Evolutionary conservation across 2,888 invertebrate species (phyloP).

Genomic region (Acanthococcus lagerstroemiae): DNA sequence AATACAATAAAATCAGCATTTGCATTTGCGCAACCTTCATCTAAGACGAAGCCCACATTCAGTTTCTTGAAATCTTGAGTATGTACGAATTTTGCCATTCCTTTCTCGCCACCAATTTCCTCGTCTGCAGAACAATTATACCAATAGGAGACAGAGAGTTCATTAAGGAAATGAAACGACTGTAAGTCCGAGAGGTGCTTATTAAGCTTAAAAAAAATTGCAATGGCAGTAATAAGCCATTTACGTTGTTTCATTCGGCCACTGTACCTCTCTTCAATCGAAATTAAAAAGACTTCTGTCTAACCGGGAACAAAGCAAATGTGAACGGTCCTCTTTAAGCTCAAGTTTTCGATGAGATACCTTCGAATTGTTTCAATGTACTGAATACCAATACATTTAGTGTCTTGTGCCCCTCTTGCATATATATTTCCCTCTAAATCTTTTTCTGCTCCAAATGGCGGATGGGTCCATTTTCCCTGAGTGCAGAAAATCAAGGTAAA

Average conservation of each 20-base stretch:
- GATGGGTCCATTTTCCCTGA: slow-evolving; percentile 79
- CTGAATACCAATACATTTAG: slow-evolving; percentile 71
- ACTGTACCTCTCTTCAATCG: background rate
- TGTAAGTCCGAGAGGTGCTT: no score
- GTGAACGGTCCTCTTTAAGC: slow-evolving; percentile 55
- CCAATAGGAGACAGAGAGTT: background rate
- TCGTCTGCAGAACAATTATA: slow-evolving; percentile 57
- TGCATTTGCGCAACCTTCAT: slow-evolving; percentile 73
- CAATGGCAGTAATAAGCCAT: no score
- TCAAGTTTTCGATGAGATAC: slow-evolving; percentile 47
- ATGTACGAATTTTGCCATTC: slow-evolving; percentile 67
- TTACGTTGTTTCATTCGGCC: no score
- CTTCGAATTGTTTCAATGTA: slow-evolving; percentile 60
- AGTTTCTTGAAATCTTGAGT: slow-evolving; percentile 63
- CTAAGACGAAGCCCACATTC: slow-evolving; percentile 74
- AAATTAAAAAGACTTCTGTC: background rate
- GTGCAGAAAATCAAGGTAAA: slow-evolving; percentile 36
- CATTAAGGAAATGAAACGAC: no score
- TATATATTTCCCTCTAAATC: slow-evolving; percentile 77
- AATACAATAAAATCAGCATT: slow-evolving; percentile 56
- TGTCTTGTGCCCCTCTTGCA: slow-evolving; percentile 81
- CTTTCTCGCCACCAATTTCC: slow-evolving; percentile 72
- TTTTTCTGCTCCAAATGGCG: slow-evolving; percentile 78
- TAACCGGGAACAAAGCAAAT: slow-evolving; percentile 61
- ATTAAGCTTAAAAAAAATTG: no score